Evolutionary conservation across 2,113 vertebrate genomes (phyloP).

Genomic region (Sander lucioperca): DNA sequence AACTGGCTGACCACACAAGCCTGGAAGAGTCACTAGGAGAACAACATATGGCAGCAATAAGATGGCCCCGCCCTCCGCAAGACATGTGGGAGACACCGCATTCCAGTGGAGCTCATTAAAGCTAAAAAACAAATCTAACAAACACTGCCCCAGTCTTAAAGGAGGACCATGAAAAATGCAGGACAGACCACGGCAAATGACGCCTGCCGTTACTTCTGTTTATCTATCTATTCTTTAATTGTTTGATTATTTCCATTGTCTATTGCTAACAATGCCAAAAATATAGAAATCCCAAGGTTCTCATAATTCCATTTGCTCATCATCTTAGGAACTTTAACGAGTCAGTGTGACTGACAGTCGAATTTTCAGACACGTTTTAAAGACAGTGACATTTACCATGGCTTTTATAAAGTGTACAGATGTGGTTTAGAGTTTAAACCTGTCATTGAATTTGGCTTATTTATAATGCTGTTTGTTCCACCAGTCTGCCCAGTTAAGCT

Average conservation of each 20-base stretch:
- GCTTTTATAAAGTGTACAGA: conserved; percentile 72
- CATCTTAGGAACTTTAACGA: conserved; percentile 47
- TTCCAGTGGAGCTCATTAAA: conserved; percentile 86
- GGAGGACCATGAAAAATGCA: conserved; percentile 52
- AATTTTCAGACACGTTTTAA: conserved; percentile 62
- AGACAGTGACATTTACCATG: conserved; percentile 61
- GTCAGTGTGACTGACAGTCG: conserved; percentile 49
- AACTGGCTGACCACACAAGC: conserved; percentile 86
- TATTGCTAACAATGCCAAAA: background rate
- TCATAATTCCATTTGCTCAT: conserved; percentile 48
- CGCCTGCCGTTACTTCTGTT: conserved; percentile 20
- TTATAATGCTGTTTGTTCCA: conserved; percentile 75
- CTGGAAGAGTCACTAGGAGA: conserved; percentile 81
- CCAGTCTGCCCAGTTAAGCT: conserved; percentile 72
- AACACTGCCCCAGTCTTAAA: conserved; percentile 71
- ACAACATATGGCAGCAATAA: conserved; percentile 88
- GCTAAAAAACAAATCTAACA: conserved; percentile 81
- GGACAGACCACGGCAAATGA: conserved; percentile 45
- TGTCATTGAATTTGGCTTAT: conserved; percentile 71
- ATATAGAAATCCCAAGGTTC: conserved; percentile 1
- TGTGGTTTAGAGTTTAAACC: conserved; percentile 75
- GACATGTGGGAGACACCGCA: conserved; percentile 87
- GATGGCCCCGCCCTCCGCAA: conserved; percentile 76
- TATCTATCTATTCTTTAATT: conserved; percentile 28
- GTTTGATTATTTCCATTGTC: conserved; percentile 25